Evolutionary conservation across 2,888 invertebrate genomes (phyloP), one percentile per base, ranked within the genome.

Genomic region (Ashinkailepas kermadecensis): DNA sequence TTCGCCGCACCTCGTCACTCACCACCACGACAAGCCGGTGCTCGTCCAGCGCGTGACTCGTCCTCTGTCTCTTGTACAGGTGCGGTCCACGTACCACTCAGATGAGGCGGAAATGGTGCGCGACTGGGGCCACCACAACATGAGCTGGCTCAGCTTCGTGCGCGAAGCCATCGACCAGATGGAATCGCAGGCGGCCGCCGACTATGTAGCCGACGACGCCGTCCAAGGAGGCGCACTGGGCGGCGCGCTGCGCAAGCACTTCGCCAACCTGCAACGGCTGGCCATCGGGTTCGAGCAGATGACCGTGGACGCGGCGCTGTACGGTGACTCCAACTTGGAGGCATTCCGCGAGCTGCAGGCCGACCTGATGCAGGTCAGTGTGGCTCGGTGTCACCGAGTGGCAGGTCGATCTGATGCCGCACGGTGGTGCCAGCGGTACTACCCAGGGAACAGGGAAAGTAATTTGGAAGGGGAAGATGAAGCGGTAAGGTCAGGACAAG

Each of bases 201-300:
- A 56, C 23, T 54, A 74, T 56, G 54, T 15, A 18, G 74, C 54
- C 56, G 39, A 70, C 70, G 70, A 39, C 39, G 15, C 39, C 2
- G 15, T 18, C 18, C 1, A 18, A 9, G 65, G 23, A 1, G 23
- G 54, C 54, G 56, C 56, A 3, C 54, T 74, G 15, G 74, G 21
- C 21, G 54, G 13, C 21, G 56, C 74, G 54, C 74, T 74, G 21
- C 54, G 74, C 21, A 74, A 13, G 21, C 56, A 74, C 74, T 74
- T 74, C 74, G 74, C 74, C 74, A 21, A 74, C 56, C 74, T 74
- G 74, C 74, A 74, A 56, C 74, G 74, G 21, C 74, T 74, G 56
- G 74, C 74, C 74, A 74, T 74, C 74, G 74, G 74, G 9, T 74
- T 74, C 74, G 74, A 74, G 74, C 74, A 74, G 74, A 74, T 74